A percentile compares a stretch with the other conserved stretches of the same genome.
phyloP scores from a whole-genome alignment of 2,797 vertebrate species.

The Pangasius sanitwongsei region DNA sequence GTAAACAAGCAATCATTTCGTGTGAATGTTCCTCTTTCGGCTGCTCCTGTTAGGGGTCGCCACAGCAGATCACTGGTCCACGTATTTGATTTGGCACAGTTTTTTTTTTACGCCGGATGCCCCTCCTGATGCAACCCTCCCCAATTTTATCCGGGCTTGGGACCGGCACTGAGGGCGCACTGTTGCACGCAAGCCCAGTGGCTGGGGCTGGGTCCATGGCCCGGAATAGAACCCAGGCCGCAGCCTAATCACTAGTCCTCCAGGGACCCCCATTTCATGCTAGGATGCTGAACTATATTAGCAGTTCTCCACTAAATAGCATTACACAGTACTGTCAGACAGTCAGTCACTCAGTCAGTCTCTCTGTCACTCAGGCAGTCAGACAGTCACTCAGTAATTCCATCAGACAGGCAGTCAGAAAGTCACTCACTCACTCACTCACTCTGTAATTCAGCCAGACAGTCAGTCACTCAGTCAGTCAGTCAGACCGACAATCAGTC shows the following conservation, averaged over 20 bases:
- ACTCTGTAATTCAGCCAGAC: not conserved
- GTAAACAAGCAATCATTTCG: not conserved
- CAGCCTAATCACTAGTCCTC: too few species aligned
- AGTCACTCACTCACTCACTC: not conserved
- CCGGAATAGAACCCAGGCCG: too few species aligned
- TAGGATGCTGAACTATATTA: not conserved
- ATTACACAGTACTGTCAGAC: not conserved
- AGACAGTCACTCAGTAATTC: not conserved
- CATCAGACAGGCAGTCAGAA: not conserved
- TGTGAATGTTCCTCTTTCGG: not conserved
- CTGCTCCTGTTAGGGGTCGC: too few species aligned
- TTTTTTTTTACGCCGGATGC: too few species aligned
- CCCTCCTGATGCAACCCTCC: too few species aligned
- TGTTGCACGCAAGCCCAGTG: too few species aligned
- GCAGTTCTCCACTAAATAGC: not conserved
- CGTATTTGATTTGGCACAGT: too few species aligned
- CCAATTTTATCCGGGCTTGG: too few species aligned
- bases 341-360: not conserved
- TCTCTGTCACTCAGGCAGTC: not conserved
- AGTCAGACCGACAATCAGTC: not conserved
- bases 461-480: not conserved
- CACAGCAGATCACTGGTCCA: too few species aligned
- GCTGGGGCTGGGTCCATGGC: too few species aligned
- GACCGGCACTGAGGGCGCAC: too few species aligned
- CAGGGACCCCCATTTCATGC: not conserved